Evolutionary conservation across 2,797 vertebrate species (phyloP), one percentile per base, ranked within the genome.

Genomic region (Peromyscus eremicus): DNA sequence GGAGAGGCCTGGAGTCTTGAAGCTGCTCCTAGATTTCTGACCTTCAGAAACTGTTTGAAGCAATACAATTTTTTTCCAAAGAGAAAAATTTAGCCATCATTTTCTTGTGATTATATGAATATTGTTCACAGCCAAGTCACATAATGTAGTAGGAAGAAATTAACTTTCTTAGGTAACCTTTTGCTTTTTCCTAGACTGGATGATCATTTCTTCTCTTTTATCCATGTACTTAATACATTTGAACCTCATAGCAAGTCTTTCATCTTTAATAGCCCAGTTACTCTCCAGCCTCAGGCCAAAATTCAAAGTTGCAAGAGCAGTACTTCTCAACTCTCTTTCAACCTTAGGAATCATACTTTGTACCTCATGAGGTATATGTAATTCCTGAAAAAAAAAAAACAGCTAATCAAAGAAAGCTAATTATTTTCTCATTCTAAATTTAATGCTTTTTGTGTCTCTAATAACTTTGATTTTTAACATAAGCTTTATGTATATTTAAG

Each of bases 101-200:
- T 97, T 94, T 84, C 64, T 91, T 80, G 52, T 57, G 60, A 92
- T 75, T 83, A 23, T 79, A 32, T 81, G 85, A 84, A 64, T 82
- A 91, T 84, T 70, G 49, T 77, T 95, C 73, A 95, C 49, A 90
- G 90, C 71, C 84, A 96, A 96, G 80, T 81, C 88, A 95, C 68
- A 89, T 52, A 76, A 10, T 70, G 23, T 73, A 75, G 64, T 77
- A 91, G 94, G 77, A 84, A 88, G 34, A 95, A 86, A 79, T 8
- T 68, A 57, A 90, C 37, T 95, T 97, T 91, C 75, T 96, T 43
- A 80, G 89, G 80, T 83, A 97, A 87, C 8, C 8, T 71, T 84
- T 94, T 86, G n/a, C 49, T 88, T 97, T 94, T 68, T 21, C 66
- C 49, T 96, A 91, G 71, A 94, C 40, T 86, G 92, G 81, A 68